phyloP scores from a whole-genome alignment of 2,888 invertebrate genomes.

The Tanaodytes sp. region DNA sequence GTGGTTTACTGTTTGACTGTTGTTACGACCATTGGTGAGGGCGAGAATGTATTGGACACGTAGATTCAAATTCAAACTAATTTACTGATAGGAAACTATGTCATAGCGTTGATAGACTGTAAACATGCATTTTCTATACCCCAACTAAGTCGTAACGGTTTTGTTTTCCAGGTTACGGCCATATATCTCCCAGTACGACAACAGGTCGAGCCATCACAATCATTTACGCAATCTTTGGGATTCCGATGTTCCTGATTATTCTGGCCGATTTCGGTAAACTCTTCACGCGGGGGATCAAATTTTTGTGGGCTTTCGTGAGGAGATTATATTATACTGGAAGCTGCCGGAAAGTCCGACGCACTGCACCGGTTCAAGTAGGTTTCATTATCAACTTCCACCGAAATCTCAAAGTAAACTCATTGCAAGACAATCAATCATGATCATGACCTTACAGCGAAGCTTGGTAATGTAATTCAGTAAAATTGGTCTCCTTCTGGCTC shows the following conservation, averaged over 20 bases:
- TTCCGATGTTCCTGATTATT: constrained; percentile 94
- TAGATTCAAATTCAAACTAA: too few relatives aligned
- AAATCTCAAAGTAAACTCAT: too few relatives aligned
- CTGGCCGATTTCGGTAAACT: constrained; percentile 94
- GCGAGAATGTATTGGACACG: too few relatives aligned
- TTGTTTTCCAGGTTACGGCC: constrained; percentile 96
- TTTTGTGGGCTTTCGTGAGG: constrained; percentile 89
- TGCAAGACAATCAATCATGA: too few relatives aligned
- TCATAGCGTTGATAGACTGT: too few relatives aligned
- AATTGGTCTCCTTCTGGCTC: too few relatives aligned
- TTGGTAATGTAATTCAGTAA: too few relatives aligned
- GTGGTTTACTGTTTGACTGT: constrained; percentile 90
- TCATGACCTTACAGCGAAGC: too few relatives aligned
- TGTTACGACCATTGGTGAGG: constrained; percentile 92
- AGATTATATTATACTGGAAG: constrained; percentile 90
- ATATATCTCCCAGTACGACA: constrained; percentile 92
- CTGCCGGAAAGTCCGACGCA: constrained; percentile 84
- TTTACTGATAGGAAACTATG: too few relatives aligned
- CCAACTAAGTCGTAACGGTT: too few relatives aligned
- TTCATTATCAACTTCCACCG: too few relatives aligned
- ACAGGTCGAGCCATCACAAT: constrained; percentile 91
- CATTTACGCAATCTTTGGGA: constrained; percentile 94
- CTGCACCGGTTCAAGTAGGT: constrained; percentile 82
- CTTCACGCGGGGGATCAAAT: constrained; percentile 91
- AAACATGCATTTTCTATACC: too few relatives aligned